Evolutionary conservation across 1,140 invertebrate genomes (phyloP).

Genomic region (Forficula auricularia): DNA sequence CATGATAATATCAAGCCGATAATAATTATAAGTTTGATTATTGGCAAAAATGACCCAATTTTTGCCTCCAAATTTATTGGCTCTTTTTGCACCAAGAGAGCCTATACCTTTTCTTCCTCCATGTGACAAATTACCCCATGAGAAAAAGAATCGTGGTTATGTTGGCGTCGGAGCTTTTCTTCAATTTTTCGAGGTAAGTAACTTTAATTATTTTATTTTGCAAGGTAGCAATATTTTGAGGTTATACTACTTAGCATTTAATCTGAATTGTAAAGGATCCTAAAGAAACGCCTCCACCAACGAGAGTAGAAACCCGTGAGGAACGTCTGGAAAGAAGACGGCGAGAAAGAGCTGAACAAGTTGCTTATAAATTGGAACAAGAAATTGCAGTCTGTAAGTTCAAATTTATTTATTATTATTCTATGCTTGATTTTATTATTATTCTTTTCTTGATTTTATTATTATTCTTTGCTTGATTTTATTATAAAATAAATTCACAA

Average conservation of each 20-base stretch:
- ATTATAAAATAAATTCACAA: too few relatives aligned
- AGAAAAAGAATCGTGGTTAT: constrained; percentile 85
- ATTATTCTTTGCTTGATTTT: too few relatives aligned
- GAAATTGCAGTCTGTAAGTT: constrained; percentile 83
- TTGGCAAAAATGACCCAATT: constrained; percentile 87
- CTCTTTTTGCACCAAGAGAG: constrained; percentile 90
- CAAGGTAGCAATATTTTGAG: too few relatives aligned
- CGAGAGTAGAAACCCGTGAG: constrained; percentile 84
- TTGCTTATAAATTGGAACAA: constrained; percentile 95
- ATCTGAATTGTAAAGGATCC: constrained; percentile 55
- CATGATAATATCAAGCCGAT: too few relatives aligned
- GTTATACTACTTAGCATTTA: neutral
- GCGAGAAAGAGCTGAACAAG: constrained; percentile 87
- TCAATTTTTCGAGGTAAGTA: constrained; percentile 71
- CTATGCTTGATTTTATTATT: too few relatives aligned
- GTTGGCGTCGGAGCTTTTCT: constrained; percentile 76
- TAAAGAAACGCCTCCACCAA: constrained; percentile 86
- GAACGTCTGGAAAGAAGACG: constrained; percentile 78
- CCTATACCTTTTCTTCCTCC: constrained; percentile 90
- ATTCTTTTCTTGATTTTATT: too few relatives aligned
- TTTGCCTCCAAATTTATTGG: constrained; percentile 92
- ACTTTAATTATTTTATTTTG: constrained; percentile 5
- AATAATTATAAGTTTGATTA: too few relatives aligned
- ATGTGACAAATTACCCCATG: constrained; percentile 79
- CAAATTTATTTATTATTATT: too few relatives aligned